A percentile compares a stretch with the other conserved stretches of the same genome.
Evolutionary conservation across 2,113 vertebrate genomes (phyloP).

Genomic region (Benitochromis conjunctus): DNA sequence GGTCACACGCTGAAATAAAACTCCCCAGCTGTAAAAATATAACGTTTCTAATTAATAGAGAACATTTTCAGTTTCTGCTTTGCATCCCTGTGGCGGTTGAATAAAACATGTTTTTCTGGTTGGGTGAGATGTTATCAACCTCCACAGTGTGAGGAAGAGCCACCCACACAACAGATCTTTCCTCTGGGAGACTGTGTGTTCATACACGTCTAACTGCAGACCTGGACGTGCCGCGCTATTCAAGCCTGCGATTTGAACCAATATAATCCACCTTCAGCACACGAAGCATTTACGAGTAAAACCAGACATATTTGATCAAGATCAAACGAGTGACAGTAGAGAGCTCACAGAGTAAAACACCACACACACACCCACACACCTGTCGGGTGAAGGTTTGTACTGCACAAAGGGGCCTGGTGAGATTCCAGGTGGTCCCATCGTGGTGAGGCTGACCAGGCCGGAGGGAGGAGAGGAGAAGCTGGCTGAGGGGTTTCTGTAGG

Average conservation of each 20-base stretch:
- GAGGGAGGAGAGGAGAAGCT: conserved; percentile 84
- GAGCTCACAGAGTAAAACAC: neutral
- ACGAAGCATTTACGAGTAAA: neutral
- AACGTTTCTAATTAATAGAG: neutral
- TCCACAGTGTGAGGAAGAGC: conserved; percentile 50
- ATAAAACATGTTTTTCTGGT: conserved; percentile 55
- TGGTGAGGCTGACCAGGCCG: conserved; percentile 45
- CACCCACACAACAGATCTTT: conserved; percentile 58
- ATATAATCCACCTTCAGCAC: neutral
- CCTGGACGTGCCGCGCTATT: neutral
- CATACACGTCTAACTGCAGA: conserved; percentile 35
- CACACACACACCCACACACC: conserved; percentile 60
- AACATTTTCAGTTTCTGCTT: conserved; percentile 12
- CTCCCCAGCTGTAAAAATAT: neutral
- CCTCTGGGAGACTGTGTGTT: conserved; percentile 38
- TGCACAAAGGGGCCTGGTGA: conserved; percentile 72
- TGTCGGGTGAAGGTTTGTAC: conserved; percentile 85
- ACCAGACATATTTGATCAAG: conserved; percentile 6
- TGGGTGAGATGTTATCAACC: conserved; percentile 44
- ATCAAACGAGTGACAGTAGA: neutral
- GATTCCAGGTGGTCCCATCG: conserved; percentile 52
- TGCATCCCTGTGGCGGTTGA: conserved; percentile 14
- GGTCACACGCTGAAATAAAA: neutral
- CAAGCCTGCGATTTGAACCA: neutral
- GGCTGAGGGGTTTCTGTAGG: conserved; percentile 86